These are phyloP conservation scores for Orthosia gothica DNA, from an alignment of 2,888 invertebrate species.

Conservation along the genomic window DNA sequence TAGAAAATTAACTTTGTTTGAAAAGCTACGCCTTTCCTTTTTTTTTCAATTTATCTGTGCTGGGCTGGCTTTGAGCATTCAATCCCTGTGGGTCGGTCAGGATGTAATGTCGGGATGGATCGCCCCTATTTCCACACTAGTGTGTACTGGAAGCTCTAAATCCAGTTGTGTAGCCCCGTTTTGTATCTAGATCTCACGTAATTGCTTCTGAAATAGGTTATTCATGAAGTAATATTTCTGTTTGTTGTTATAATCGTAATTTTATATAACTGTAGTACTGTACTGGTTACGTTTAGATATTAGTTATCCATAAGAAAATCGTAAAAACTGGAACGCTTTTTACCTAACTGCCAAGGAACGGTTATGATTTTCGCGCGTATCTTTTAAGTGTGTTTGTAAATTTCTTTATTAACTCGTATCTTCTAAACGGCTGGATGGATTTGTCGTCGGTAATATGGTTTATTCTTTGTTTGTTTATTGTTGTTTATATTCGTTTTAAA, in stretches of 20 bases:
- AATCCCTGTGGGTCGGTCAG: constrained; percentile 58
- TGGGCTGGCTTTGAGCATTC: constrained; percentile 46
- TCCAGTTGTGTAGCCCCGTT: constrained; percentile 34
- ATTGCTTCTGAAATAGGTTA: constrained; percentile 4
- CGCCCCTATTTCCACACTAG: constrained; percentile 57
- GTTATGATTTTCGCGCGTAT: no score
- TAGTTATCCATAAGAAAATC: no score
- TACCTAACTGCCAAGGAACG: no score
- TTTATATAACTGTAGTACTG: background rate
- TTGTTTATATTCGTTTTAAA: no score
- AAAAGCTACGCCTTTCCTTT: constrained; percentile 31
- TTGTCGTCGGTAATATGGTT: no score
- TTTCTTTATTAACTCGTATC: no score
- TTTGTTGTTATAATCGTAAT: background rate
- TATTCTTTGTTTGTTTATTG: no score
- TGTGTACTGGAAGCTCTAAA: constrained; percentile 54
- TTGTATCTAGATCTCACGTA: constrained; percentile 11
- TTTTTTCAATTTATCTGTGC: constrained; percentile 25
- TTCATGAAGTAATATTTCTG: background rate
- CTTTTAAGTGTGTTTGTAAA: no score
- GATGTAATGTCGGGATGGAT: constrained; percentile 70
- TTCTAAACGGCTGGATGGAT: no score
- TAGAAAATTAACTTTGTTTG: constrained; percentile 34
- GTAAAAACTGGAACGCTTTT: no score
- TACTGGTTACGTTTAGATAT: background rate